Percentiles rank a stretch among this genome's conserved stretches.
Conservation (phyloP, 2,797 vertebrate species). For the Urosaurus nigricauda region DNA sequence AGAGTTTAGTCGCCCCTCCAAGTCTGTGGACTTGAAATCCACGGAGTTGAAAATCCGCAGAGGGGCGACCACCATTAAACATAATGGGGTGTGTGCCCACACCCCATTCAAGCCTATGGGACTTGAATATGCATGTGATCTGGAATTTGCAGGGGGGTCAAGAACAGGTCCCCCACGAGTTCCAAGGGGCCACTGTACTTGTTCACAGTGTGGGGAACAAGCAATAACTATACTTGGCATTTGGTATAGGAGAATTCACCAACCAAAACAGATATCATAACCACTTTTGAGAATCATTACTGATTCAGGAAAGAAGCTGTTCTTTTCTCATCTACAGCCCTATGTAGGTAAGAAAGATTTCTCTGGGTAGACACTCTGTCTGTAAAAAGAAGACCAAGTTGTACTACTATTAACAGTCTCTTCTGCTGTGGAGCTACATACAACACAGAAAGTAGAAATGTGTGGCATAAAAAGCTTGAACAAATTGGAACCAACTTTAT, state of each 20-base stretch:
- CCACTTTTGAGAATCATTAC: rapidly evolving
- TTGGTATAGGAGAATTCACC: not conserved
- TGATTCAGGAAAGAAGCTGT: not conserved
- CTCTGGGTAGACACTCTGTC: not conserved
- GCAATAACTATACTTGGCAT: not conserved
- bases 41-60: no score
- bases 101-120: no score
- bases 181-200: no score
- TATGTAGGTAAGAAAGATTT: not conserved
- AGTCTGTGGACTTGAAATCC: no score
- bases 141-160: no score
- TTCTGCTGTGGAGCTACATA: not conserved
- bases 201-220: not conserved
- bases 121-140: no score
- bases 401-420: not conserved
- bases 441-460: not conserved
- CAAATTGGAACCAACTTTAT: not conserved
- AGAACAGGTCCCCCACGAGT: no score
- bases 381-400: not conserved
- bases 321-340: not conserved
- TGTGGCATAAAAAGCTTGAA: not conserved
- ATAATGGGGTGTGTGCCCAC: no score
- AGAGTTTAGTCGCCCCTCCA: not conserved
- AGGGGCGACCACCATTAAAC: no score
- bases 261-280: rapidly evolving